Percentiles rank a stretch among this genome's conserved stretches.
Conservation (phyloP, 2,888 invertebrate species). For the Aphodius sticticus region DNA sequence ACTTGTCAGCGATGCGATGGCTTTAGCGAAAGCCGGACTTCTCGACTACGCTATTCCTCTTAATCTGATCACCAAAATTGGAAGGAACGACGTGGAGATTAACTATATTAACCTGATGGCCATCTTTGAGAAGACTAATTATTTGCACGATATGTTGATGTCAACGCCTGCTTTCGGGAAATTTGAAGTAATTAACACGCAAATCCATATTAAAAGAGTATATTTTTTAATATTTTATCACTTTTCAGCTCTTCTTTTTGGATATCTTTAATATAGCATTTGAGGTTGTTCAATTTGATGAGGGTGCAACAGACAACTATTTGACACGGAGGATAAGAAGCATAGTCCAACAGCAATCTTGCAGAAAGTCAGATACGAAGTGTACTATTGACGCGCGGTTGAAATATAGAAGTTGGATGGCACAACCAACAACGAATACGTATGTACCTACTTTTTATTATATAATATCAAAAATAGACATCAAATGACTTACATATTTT, state of each 20-base stretch:
- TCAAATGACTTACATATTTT: constrained; percentile 26
- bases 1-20: constrained; percentile 73
- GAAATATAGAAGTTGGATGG: constrained; percentile 64
- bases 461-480: constrained; percentile 22
- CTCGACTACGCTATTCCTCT: constrained; percentile 67
- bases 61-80: constrained; percentile 63
- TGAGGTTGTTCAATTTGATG: constrained; percentile 62
- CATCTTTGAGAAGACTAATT: constrained; percentile 66
- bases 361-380: constrained; percentile 62
- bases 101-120: constrained; percentile 69
- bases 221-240: constrained; percentile 36
- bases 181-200: constrained; percentile 62
- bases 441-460: constrained; percentile 10
- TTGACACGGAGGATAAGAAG: constrained; percentile 65
- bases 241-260: constrained; percentile 31
- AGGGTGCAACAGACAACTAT: constrained; percentile 60
- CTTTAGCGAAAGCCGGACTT: constrained; percentile 66
- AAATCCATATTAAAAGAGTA: constrained; percentile 14
- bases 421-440: neutral
- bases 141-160: constrained; percentile 66
- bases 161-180: constrained; percentile 67
- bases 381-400: constrained; percentile 62
- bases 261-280: constrained; percentile 61
- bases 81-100: constrained; percentile 57
- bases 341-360: constrained; percentile 67